These are phyloP conservation scores for Drosophila mimetica DNA, from an alignment of 2,888 invertebrate species.

Conservation along the genomic window DNA sequence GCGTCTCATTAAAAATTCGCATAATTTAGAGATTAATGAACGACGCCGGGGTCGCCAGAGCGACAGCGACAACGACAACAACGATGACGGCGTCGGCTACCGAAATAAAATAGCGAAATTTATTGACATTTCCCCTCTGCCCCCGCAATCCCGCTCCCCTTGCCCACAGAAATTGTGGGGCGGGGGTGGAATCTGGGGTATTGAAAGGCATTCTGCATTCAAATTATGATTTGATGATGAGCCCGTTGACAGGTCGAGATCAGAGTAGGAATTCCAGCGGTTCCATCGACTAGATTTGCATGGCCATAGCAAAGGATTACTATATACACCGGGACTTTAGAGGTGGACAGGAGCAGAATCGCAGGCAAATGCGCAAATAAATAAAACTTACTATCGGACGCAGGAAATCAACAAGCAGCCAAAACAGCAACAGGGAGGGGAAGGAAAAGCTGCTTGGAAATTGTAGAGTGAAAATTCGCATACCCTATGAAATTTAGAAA, in stretches of 20 bases:
- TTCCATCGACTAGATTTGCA: slow-evolving; percentile 49
- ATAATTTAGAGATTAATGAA: slow-evolving; percentile 81
- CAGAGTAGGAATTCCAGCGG: slow-evolving; percentile 17
- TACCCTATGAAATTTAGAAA: neutral
- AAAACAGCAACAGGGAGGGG: slow-evolving; percentile 3
- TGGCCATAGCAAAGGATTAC: slow-evolving; percentile 62
- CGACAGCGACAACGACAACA: slow-evolving; percentile 33
- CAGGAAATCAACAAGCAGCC: slow-evolving; percentile 66
- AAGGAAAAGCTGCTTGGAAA: neutral
- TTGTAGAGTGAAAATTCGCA: neutral
- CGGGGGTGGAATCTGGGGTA: slow-evolving; percentile 17
- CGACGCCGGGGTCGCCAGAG: slow-evolving; percentile 64
- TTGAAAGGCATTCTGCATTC: slow-evolving; percentile 19
- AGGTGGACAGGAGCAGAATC: slow-evolving; percentile 12
- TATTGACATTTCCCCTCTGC: slow-evolving; percentile 47
- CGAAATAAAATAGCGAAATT: slow-evolving; percentile 77
- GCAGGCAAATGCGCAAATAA: slow-evolving; percentile 61
- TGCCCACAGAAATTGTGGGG: slow-evolving; percentile 9
- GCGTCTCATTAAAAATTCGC: slow-evolving; percentile 80
- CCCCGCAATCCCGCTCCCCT: neutral
- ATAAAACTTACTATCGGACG: slow-evolving; percentile 74
- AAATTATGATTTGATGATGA: slow-evolving; percentile 60
- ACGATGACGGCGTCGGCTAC: slow-evolving; percentile 62
- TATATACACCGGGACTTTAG: slow-evolving; percentile 7
- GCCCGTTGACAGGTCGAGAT: slow-evolving; percentile 43